phyloP scores from a whole-genome alignment of 2,888 invertebrate genomes.

The Horisme vitalbata region DNA sequence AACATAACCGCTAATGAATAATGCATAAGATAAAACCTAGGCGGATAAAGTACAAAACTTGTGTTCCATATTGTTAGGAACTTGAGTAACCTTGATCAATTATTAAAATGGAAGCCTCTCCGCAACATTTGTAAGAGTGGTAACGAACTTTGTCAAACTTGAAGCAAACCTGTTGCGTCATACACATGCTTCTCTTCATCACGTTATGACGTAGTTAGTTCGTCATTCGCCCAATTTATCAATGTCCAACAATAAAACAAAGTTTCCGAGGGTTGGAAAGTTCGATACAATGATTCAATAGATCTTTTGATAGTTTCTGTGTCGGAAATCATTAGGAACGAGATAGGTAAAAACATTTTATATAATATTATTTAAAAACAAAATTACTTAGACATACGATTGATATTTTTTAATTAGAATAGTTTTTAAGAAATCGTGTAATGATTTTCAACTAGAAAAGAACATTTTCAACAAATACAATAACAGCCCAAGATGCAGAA shows the following conservation, averaged over 20 bases:
- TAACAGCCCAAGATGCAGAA: no score
- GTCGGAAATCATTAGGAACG: no score
- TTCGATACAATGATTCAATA: slow-evolving; percentile 70
- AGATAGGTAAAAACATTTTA: no score
- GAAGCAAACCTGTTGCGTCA: slow-evolving; percentile 27
- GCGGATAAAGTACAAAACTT: no score
- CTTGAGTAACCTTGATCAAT: slow-evolving; percentile 2
- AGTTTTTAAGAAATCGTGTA: no score
- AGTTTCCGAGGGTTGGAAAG: slow-evolving; percentile 68
- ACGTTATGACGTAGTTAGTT: slow-evolving; percentile 22
- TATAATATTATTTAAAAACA: no score
- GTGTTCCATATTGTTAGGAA: neutral
- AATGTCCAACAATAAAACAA: slow-evolving; percentile 63
- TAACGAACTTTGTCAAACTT: slow-evolving; percentile 18
- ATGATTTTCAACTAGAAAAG: no score
- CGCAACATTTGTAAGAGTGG: neutral
- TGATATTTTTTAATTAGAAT: no score
- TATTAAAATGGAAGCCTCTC: slow-evolving; percentile 1
- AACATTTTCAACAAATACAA: no score
- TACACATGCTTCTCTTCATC: slow-evolving; percentile 18
- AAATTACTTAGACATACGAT: no score
- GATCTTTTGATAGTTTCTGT: slow-evolving; percentile 46
- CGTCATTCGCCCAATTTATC: slow-evolving; percentile 49
- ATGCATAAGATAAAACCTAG: neutral
- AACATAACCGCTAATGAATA: neutral